Evolutionary conservation across 1,140 invertebrate genomes (phyloP).

Genomic region (Campodea augens): DNA sequence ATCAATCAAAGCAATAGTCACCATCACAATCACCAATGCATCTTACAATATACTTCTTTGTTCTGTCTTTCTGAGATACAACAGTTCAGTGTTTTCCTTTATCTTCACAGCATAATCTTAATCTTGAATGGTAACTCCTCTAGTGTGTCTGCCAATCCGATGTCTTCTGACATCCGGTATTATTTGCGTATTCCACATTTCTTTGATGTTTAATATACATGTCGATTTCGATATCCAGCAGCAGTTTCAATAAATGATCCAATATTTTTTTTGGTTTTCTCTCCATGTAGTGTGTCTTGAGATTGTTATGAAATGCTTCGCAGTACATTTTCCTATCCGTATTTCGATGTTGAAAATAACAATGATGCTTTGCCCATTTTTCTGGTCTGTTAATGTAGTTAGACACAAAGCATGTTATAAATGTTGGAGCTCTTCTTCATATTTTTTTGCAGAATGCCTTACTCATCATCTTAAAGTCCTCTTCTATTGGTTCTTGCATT

Average conservation of each 20-base stretch:
- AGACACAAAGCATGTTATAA: neutral
- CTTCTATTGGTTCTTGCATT: neutral
- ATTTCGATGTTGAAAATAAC: neutral
- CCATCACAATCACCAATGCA: neutral
- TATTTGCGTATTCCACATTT: neutral
- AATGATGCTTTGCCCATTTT: neutral
- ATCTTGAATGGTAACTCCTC: neutral
- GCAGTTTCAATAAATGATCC: neutral
- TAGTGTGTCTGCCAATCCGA: neutral
- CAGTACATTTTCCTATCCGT: neutral
- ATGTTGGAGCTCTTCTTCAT: neutral
- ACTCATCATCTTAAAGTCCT: neutral
- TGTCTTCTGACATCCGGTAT: neutral
- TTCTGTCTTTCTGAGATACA: neutral
- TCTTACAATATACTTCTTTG: no score
- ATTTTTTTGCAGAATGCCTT: neutral
- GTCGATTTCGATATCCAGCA: neutral
- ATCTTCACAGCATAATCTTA: neutral
- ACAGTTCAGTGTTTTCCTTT: neutral
- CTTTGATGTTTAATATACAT: neutral
- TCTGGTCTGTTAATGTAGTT: neutral
- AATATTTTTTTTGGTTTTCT: neutral
- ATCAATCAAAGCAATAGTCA: neutral
- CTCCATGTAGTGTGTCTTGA: neutral
- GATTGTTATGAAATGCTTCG: neutral